phyloP scores from a whole-genome alignment of 2,888 invertebrate species.

The Scaptomyza reducta region DNA sequence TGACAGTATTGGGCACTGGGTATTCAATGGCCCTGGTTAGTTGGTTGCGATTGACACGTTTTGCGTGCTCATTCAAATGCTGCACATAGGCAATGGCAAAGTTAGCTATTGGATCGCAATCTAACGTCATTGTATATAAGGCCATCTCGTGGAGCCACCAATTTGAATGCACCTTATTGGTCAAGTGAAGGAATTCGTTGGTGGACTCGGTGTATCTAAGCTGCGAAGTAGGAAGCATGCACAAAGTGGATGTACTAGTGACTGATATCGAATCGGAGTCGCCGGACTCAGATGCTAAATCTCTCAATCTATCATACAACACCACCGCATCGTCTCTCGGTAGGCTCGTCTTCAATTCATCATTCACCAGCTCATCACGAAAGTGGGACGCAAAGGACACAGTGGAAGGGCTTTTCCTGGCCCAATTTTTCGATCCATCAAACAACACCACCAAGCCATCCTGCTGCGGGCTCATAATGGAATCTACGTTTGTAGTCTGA shows the following conservation, averaged over 20 bases:
- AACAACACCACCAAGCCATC: constrained; percentile 11
- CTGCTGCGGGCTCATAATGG: constrained; percentile 1
- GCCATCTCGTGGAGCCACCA: constrained; percentile 84
- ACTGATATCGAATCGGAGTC: constrained; percentile 6
- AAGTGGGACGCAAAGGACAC: constrained; percentile 4
- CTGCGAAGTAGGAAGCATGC: constrained; percentile 22
- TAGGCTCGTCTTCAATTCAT: not conserved
- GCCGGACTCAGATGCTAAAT: not conserved
- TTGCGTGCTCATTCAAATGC: constrained; percentile 60
- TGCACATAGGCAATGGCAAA: constrained; percentile 84
- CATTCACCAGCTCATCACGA: not conserved
- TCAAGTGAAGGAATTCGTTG: constrained; percentile 77
- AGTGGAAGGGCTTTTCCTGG: not conserved
- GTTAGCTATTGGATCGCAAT: constrained; percentile 81
- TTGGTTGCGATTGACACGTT: constrained; percentile 34
- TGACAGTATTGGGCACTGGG: constrained; percentile 68
- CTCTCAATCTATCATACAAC: not conserved
- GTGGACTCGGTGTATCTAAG: constrained; percentile 15
- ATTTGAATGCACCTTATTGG: constrained; percentile 82
- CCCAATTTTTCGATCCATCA: constrained; percentile 5
- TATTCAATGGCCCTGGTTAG: constrained; percentile 26
- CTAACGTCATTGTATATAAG: constrained; percentile 73
- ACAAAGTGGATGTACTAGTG: not conserved
- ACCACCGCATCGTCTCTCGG: not conserved
- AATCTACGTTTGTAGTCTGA: not conserved